Base-by-base conservation (phyloP, 2,113 vertebrate species). In the Camelus bactrianus region DNA sequence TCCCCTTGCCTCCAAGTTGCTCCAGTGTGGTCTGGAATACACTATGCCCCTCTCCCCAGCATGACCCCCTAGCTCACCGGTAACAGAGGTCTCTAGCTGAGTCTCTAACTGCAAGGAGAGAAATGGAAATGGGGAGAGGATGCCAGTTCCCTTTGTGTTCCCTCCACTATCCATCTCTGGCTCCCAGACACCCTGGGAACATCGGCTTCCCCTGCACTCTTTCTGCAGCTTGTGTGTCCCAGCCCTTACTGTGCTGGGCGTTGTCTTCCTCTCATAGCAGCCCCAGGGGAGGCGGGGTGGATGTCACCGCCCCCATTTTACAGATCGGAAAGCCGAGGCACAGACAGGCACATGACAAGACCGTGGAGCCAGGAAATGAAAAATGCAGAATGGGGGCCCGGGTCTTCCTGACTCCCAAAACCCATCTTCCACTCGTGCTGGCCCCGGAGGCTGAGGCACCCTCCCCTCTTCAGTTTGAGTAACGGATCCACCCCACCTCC, bases 151-250 rank as follows among this genome's bases (percentile, higher is more conserved):
- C 83, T 62, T 50, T 42, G 87, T 26, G 83, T 42, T 35, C 65
- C 83, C 50, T 80, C 50, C 86, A 28, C 64, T 38, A 2, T 22
- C 70, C 87, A 38, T 30, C 56, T 76, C 84, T 56, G 72, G 52
- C 54, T 42, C 50, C 50, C 56, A 32, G 70, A 50, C 56, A 64
- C 76, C 2, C 83, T 58, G 86, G 70, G 76, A 85, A 28, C 83
- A 77, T 86, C 67, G 82, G 94, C 91, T 85, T 76, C 87, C 64
- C 62, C 70, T 15, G 17, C 28, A 32, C 70, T 76, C 91, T 58
- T 58, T 8, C 5, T 64, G 90, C 35, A 69, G 84, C 92, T 64
- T 85, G 80, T 11, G n/a, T 6, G 20, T 24, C 73, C 60, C 73
- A 88, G 65, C 72, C 4, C 19, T 3, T 19, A 46, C 32, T 65